Conservation (phyloP, 1,140 invertebrate genomes). For the Drosophila orosa region DNA sequence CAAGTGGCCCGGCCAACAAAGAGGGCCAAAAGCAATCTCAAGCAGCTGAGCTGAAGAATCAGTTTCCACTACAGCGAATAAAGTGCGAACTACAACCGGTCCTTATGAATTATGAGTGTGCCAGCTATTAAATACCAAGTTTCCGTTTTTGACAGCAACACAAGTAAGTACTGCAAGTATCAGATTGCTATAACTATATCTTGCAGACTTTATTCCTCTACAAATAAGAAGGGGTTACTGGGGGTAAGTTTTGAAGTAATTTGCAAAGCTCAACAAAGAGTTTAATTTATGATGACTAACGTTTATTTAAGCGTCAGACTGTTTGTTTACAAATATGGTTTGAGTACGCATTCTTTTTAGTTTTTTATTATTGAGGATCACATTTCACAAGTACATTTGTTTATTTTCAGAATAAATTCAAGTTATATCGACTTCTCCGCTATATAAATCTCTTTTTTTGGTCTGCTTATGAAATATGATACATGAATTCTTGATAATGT, state of each 20-base stretch:
- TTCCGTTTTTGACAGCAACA: conserved; percentile 2
- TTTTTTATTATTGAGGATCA: not conserved
- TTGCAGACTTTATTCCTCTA: not conserved
- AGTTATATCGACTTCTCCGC: no score
- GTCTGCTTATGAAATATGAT: not conserved
- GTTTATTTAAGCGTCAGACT: not conserved
- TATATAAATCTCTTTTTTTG: not conserved
- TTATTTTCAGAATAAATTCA: not conserved
- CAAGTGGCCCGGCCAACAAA: conserved; percentile 38
- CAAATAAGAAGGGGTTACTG: not conserved
- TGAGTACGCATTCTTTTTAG: no score
- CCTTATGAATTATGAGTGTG: conserved; percentile 26
- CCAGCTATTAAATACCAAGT: conserved; percentile 5
- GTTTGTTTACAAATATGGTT: not conserved
- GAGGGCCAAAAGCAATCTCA: conserved; percentile 30
- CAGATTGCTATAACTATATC: not conserved
- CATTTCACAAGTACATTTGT: no score
- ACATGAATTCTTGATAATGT: not conserved
- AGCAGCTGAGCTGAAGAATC: conserved; percentile 19
- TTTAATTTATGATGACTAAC: conserved; percentile 1
- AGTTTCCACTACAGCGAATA: conserved; percentile 12
- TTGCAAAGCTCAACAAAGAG: not conserved
- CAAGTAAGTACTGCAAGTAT: conserved; percentile 12
- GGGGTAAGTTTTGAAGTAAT: not conserved
- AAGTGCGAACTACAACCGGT: conserved; percentile 20